A percentile compares a stretch with the other conserved stretches of the same genome.
Conservation (phyloP, 2,797 vertebrate genomes). For the Toxotes lorentzi region DNA sequence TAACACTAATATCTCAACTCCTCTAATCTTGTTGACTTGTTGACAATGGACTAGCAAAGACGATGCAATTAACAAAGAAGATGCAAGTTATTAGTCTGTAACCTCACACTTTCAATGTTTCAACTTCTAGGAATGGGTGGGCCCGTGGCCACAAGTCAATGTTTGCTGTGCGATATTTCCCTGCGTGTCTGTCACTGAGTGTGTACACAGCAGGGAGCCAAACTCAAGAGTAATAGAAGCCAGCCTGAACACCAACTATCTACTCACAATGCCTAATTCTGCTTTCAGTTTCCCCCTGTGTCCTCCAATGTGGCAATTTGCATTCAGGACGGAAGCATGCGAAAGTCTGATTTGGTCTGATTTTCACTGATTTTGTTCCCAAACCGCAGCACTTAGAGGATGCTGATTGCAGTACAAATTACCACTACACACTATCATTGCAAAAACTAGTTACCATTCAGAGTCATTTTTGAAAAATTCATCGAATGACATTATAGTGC, state of each 20-base stretch:
- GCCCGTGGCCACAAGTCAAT: slow-evolving; percentile 25
- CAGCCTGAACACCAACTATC: slow-evolving; percentile 31
- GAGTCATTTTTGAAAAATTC: slow-evolving; percentile 27
- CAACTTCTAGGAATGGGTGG: slow-evolving; percentile 28
- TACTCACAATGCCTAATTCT: slow-evolving; percentile 41
- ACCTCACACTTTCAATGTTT: slow-evolving; percentile 45
- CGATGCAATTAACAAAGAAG: slow-evolving; percentile 36
- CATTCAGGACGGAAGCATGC: slow-evolving; percentile 45
- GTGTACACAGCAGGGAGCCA: slow-evolving; percentile 39
- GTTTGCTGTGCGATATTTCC: slow-evolving; percentile 57
- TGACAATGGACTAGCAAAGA: slow-evolving; percentile 57
- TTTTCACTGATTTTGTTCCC: slow-evolving; percentile 68
- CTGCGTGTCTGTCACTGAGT: slow-evolving; percentile 37
- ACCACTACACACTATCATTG: slow-evolving; percentile 32
- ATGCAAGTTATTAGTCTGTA: slow-evolving; percentile 46
- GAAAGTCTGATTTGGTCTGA: slow-evolving; percentile 59
- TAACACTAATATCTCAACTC: slow-evolving; percentile 60
- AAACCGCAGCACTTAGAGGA: slow-evolving; percentile 45
- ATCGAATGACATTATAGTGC: slow-evolving; percentile 40
- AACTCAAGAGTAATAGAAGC: slow-evolving; percentile 43
- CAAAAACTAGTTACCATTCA: slow-evolving; percentile 46
- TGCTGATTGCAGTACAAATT: slow-evolving; percentile 68
- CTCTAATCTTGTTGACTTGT: slow-evolving; percentile 58
- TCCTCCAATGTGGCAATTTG: slow-evolving; percentile 60
- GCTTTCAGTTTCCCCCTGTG: slow-evolving; percentile 32